Evolutionary conservation across 2,888 invertebrate genomes (phyloP).

Genomic region (Molorchus minor): DNA sequence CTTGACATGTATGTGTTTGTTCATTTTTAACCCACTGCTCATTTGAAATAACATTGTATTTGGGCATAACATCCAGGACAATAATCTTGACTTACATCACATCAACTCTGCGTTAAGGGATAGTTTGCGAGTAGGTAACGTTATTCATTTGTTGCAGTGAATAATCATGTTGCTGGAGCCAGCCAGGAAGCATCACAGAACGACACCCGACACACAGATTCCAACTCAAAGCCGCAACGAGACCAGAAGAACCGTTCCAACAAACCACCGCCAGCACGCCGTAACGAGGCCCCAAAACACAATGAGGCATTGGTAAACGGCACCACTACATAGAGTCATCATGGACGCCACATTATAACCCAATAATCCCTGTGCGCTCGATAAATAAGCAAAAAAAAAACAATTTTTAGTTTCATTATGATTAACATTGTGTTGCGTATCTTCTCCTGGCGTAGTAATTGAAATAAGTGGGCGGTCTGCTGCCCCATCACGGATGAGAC

Average conservation of each 20-base stretch:
- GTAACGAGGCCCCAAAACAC: slow-evolving; percentile 64
- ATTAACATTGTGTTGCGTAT: slow-evolving; percentile 51
- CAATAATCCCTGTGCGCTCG: slow-evolving; percentile 44
- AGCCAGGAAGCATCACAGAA: slow-evolving; percentile 25
- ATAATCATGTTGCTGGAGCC: slow-evolving; percentile 36
- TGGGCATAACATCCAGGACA: too few relatives aligned
- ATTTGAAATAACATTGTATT: too few relatives aligned
- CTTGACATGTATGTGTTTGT: too few relatives aligned
- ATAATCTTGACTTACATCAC: too few relatives aligned
- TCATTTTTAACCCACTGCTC: too few relatives aligned
- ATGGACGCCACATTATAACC: slow-evolving; percentile 14
- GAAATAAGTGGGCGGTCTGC: slow-evolving; percentile 56
- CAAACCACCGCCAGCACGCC: slow-evolving; percentile 57
- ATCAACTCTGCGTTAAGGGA: too few relatives aligned
- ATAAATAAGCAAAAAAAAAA: slow-evolving; percentile 38
- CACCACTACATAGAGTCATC: slow-evolving; percentile 65
- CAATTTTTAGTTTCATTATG: slow-evolving; percentile 43
- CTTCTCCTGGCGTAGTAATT: slow-evolving; percentile 52
- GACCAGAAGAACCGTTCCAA: slow-evolving; percentile 54
- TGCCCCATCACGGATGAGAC: slow-evolving; percentile 59
- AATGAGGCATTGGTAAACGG: slow-evolving; percentile 75
- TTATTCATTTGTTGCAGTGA: slow-evolving; percentile 45
- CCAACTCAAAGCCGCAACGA: slow-evolving; percentile 50
- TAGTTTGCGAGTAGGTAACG: too few relatives aligned
- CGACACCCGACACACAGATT: slow-evolving; percentile 32